Conservation (phyloP, 2,888 invertebrate species). For the Andricus quercusramuli region DNA sequence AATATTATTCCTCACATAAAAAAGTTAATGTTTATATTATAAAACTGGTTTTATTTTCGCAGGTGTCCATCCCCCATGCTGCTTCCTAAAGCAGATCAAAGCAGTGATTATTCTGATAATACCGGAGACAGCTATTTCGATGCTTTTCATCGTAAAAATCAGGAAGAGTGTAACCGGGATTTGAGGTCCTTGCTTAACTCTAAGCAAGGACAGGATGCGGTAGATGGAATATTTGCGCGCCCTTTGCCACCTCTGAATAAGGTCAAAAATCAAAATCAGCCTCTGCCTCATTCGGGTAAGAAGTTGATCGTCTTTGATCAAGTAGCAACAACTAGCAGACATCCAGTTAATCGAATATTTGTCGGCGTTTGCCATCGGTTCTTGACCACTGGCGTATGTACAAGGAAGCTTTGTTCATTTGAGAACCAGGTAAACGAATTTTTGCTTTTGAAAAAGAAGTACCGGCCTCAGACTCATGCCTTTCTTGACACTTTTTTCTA, state of each 20-base stretch:
- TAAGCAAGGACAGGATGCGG: not conserved
- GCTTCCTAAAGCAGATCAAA: not conserved
- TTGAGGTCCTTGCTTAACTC: not conserved
- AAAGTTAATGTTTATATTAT: not conserved
- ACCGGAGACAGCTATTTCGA: not conserved
- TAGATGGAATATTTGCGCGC: not conserved
- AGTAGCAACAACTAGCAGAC: not conserved
- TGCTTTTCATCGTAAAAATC: not conserved
- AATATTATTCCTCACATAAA: not conserved
- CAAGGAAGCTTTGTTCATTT: not conserved
- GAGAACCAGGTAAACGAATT: not conserved
- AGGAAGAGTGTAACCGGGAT: not conserved
- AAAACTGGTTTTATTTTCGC: not conserved
- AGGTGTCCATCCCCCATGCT: slow-evolving; percentile 22
- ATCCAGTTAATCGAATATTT: not conserved
- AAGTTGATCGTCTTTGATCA: not conserved
- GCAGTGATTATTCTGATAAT: not conserved
- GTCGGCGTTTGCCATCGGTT: not conserved
- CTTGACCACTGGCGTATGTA: not conserved
- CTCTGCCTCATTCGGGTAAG: not conserved
- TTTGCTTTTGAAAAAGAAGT: not conserved
- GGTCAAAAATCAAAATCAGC: not conserved
- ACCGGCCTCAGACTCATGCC: not conserved
- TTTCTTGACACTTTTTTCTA: too few relatives aligned
- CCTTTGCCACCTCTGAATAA: not conserved